A percentile compares a stretch with the other conserved stretches of the same genome.
phyloP scores from a whole-genome alignment of 2,113 vertebrate species.

The Morone saxatilis region DNA sequence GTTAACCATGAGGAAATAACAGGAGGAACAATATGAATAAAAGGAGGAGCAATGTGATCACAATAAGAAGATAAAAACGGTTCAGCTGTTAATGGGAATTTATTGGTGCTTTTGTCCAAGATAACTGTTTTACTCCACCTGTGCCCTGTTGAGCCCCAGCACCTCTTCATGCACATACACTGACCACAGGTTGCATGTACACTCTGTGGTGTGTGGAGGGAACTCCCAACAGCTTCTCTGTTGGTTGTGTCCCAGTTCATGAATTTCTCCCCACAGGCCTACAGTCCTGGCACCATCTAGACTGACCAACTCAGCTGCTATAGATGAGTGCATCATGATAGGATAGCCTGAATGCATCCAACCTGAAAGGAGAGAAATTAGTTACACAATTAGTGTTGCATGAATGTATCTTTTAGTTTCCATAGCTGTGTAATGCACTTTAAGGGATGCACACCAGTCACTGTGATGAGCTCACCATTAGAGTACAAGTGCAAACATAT shows the following conservation, averaged over 20 bases:
- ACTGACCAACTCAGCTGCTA: conserved; percentile 46
- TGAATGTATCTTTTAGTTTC: background rate
- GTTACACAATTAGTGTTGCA: background rate
- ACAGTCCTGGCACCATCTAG: background rate
- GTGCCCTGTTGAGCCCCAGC: conserved; percentile 67
- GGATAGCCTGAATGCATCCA: conserved; percentile 89
- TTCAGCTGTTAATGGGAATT: too few species aligned
- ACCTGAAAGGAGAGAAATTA: conserved; percentile 68
- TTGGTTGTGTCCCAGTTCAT: conserved; percentile 88
- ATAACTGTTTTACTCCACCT: conserved; percentile 41
- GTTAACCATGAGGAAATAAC: background rate
- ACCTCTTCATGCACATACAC: conserved; percentile 83
- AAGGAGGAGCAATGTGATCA: background rate
- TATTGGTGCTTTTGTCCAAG: too few species aligned
- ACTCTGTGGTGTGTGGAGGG: conserved; percentile 83
- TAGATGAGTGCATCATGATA: conserved; percentile 63
- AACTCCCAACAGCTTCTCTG: conserved; percentile 87
- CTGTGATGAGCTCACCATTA: too few species aligned
- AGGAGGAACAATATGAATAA: background rate
- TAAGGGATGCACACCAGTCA: too few species aligned
- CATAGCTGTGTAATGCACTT: background rate
- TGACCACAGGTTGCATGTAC: conserved; percentile 89
- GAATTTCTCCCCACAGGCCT: conserved; percentile 77
- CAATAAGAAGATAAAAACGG: background rate
- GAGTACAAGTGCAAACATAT: too few species aligned